phyloP scores from a whole-genome alignment of 2,888 invertebrate species.

The Tanytarsus gracilentus region DNA sequence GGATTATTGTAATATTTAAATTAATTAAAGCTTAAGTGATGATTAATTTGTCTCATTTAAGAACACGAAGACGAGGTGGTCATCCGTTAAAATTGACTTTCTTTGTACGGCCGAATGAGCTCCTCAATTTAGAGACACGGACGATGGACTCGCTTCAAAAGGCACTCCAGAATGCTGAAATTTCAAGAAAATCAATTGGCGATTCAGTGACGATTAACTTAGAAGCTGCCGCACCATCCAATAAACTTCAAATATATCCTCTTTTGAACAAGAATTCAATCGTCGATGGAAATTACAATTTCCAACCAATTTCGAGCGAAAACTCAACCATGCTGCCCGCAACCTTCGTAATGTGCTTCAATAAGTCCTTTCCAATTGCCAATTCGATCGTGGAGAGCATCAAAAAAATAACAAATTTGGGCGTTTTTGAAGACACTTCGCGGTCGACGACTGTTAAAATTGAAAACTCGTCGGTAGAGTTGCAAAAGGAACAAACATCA shows the following conservation, averaged over 20 bases:
- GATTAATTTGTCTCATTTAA: too few species aligned
- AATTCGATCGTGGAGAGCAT: slow-evolving; percentile 60
- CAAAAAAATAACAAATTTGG: slow-evolving; percentile 52
- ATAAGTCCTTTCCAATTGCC: slow-evolving; percentile 80
- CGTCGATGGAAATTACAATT: slow-evolving; percentile 40
- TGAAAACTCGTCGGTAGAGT: slow-evolving; percentile 38
- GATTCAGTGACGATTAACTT: slow-evolving; percentile 83
- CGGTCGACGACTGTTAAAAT: slow-evolving; percentile 28
- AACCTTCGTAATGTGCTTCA: slow-evolving; percentile 71
- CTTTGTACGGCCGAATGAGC: slow-evolving; percentile 87
- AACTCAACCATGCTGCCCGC: slow-evolving; percentile 89
- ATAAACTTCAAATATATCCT: slow-evolving; percentile 45
- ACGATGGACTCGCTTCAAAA: slow-evolving; percentile 67
- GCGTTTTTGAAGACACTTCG: slow-evolving; percentile 45
- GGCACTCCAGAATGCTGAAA: slow-evolving; percentile 50
- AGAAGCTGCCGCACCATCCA: slow-evolving; percentile 78
- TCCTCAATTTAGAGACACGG: slow-evolving; percentile 66
- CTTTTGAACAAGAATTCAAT: slow-evolving; percentile 30
- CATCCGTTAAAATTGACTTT: slow-evolving; percentile 91
- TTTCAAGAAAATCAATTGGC: slow-evolving; percentile 55
- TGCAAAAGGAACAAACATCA: slow-evolving; percentile 44
- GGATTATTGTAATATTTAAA: too few species aligned
- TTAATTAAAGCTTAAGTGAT: too few species aligned
- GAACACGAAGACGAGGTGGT: slow-evolving; percentile 67
- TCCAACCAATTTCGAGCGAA: slow-evolving; percentile 65